Percentiles rank a stretch among this genome's conserved stretches.
Conservation (phyloP, 2,888 invertebrate genomes). For the Helicoverpa assulta region DNA sequence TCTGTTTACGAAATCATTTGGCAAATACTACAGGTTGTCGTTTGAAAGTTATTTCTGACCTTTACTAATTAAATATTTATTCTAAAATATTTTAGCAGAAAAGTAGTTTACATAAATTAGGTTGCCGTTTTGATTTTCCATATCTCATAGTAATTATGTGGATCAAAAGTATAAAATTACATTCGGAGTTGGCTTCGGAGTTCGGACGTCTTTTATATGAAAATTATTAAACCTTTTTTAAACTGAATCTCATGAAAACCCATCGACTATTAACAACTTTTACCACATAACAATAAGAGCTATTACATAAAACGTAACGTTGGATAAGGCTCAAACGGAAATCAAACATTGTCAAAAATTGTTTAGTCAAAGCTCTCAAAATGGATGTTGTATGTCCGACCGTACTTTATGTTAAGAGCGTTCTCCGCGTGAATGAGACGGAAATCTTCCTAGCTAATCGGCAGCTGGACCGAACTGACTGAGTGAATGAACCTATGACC, state of each 20-base stretch:
- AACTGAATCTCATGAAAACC: too few species aligned
- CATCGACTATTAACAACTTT: conserved; percentile 4
- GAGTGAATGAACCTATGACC: conserved; percentile 72
- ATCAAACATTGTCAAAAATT: conserved; percentile 49
- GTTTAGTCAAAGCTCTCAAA: conserved; percentile 45
- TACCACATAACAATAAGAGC: conserved; percentile 19
- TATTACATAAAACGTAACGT: conserved; percentile 27
- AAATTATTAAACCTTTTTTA: background rate
- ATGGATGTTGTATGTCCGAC: conserved; percentile 53
- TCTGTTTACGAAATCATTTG: conserved; percentile 67
- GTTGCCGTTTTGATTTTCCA: conserved; percentile 33
- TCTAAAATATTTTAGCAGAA: conserved; percentile 23
- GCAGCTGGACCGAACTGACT: conserved; percentile 60
- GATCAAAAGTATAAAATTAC: background rate
- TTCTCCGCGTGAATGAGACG: conserved; percentile 51
- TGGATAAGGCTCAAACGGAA: conserved; percentile 43
- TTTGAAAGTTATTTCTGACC: conserved; percentile 50
- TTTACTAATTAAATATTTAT: conserved; percentile 46
- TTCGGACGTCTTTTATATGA: too few species aligned
- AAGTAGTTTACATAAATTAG: conserved; percentile 31
- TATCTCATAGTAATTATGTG: conserved; percentile 18
- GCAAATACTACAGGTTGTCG: conserved; percentile 58
- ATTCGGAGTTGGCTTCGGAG: background rate
- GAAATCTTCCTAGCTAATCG: conserved; percentile 65
- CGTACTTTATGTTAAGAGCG: conserved; percentile 41